Percentiles rank a stretch among this genome's conserved stretches.
phyloP scores from a whole-genome alignment of 2,797 vertebrate genomes.

The Pogonophryne albipinna region DNA sequence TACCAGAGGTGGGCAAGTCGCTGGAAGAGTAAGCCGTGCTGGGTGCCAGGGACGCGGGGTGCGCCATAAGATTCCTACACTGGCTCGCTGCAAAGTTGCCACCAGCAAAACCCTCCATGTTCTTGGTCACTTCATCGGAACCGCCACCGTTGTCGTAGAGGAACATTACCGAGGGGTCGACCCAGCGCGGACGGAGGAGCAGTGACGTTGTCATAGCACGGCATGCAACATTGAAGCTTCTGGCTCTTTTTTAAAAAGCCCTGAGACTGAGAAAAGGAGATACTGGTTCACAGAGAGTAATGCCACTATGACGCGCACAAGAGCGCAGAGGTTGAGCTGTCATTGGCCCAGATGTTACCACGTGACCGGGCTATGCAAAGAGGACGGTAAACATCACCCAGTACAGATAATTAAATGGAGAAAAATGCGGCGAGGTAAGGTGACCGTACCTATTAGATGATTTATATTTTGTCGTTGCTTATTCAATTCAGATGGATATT shows the following conservation, averaged over 20 bases:
- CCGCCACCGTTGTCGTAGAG: conserved; percentile 95
- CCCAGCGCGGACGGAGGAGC: conserved; percentile 99
- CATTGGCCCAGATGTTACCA: conserved; percentile 89
- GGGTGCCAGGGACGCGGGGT: conserved; percentile 93
- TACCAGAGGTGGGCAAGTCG: conserved; percentile 89
- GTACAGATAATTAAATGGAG: conserved; percentile 87
- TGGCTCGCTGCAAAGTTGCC: conserved; percentile 95
- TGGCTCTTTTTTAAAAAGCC: conserved; percentile 88
- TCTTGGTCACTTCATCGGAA: conserved; percentile 96
- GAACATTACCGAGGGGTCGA: conserved; percentile 98
- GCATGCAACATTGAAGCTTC: conserved; percentile 92
- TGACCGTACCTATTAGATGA: conserved; percentile 59
- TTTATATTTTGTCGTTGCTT: conserved; percentile 40
- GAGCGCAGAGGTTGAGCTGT: conserved; percentile 80
- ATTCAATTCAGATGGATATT: conserved; percentile 8
- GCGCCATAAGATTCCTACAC: conserved; percentile 97
- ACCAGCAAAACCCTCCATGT: conserved; percentile 92
- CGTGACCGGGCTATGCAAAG: conserved; percentile 93
- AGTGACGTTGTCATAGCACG: conserved; percentile 99
- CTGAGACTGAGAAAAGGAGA: conserved; percentile 93
- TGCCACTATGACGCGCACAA: conserved; percentile 90
- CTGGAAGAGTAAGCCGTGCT: conserved; percentile 88
- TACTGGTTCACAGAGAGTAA: conserved; percentile 89
- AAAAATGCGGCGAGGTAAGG: conserved; percentile 81
- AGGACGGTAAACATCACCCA: conserved; percentile 88